Base-by-base conservation (phyloP, 2,888 invertebrate genomes). In the Tuta absoluta region DNA sequence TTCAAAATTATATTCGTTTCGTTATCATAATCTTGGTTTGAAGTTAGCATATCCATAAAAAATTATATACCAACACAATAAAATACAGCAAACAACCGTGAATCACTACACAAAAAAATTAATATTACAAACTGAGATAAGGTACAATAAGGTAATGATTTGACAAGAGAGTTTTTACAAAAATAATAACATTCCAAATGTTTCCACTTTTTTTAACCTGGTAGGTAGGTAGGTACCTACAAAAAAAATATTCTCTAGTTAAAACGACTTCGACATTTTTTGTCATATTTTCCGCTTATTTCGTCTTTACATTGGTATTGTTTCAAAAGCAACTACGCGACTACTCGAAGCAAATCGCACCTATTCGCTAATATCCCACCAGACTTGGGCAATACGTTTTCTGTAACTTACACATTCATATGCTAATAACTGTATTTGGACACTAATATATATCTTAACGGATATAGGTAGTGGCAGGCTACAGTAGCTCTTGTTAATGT, bases 351-450 rank as follows among this genome's bases (percentile, higher is more conserved):
- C 56, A 58, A 60, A 21, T 49, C 51, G 62, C 61, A 65, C 63
- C 62, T 64, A 53, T 53, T 67, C 68, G 59, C 64, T 71, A 68
- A 68, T 68, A 68, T 72, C 74, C 72, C 72, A 70, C 75, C 67
- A 65, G 61, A 60, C 63, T 74, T 72, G 68, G 67, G 69, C 65
- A 75, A 74, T 62, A 65, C 37, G 38, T 68, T 74, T 56, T 33
- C 56, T 33, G 70, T 68, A 51, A 60, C 64, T 67, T 11, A 21
- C 58, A 37, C 38, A 58, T 58, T 38, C 38, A 38, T 38, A 58
- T 58, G 58, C 58, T 58, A 58, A 57, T 53, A 24, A 12, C 14
- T 4, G 17, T 45, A 17, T 45, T 45, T 45, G 5, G 45, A 45
- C 8, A 45, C 11, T 41, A 45, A 45, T 17, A 2, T 14, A 41